Evolutionary conservation across 2,797 vertebrate species (phyloP), one percentile per base, ranked within the genome.

Genomic region (Odontamblyopus rebecca): DNA sequence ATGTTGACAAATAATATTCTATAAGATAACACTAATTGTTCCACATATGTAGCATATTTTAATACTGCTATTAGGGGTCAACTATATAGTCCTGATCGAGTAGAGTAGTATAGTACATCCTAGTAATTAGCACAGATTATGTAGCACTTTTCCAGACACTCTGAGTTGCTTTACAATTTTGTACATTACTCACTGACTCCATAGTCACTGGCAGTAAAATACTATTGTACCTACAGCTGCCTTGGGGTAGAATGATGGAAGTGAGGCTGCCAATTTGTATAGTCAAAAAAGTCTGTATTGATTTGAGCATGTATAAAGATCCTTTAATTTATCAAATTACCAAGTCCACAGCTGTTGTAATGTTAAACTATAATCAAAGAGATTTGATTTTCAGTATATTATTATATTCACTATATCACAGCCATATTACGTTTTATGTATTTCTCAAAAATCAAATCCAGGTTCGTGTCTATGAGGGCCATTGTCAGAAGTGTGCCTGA

Each of bases 401-500:
- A 53, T 6, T 35, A 35, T 35, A 35, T 53, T 53, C 41, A 35
- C 35, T 35, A 7, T 35, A 6, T 35, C 35, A 35, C 0, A 5
- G 35, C 41, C 12, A 44, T 23, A 23, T 44, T 44, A 12, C 3
- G 41, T 44, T 44, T 44, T 3, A 13, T 44, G 41, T 5, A 44
- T 44, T 44, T 44, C 11, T 56, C n/a, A 56, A 30, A 2, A 12
- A 30, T 74, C 72, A 79, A 72, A 77, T 61, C 12, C 32, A 5
- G 26, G 13, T 67, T 19, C n/a, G 53, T 82, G 61, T 68, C 51
- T 81, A 70, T 76, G 75, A 84, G 79, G 79, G 72, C 65, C 78
- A 75, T 81, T 81, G 73, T 72, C 79, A 19, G 53, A 75, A 79
- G 80, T 78, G 86, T 75, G 81, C 75, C 81, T 56, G 73, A 19